Evolutionary conservation across 2,888 invertebrate species (phyloP).

Genomic region (Microplitis deprimator): DNA sequence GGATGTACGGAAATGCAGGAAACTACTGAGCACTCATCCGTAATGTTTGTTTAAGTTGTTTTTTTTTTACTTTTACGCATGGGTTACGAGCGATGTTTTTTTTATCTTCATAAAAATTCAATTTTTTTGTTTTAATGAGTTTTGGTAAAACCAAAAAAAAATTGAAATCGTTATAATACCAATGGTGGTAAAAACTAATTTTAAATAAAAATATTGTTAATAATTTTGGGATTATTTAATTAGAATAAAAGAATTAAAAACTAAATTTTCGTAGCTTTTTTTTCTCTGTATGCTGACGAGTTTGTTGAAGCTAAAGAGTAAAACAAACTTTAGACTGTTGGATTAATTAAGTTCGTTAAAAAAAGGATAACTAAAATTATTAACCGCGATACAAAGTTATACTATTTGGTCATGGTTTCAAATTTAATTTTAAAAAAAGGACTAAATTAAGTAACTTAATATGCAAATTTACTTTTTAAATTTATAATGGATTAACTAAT

Average conservation of each 20-base stretch:
- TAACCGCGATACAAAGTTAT: neutral
- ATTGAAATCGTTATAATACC: neutral
- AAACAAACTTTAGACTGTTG: neutral
- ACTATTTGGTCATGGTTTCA: neutral
- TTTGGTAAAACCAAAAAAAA: neutral
- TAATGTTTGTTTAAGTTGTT: neutral
- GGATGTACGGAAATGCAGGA: slow-evolving; percentile 12
- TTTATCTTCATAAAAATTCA: neutral
- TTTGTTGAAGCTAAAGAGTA: neutral
- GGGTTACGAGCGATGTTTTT: slow-evolving; percentile 12
- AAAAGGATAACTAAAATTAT: neutral
- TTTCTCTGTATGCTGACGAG: neutral
- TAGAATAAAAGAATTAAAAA: no score
- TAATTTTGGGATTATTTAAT: no score
- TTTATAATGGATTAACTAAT: neutral
- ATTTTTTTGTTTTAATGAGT: neutral
- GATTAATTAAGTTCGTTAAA: neutral
- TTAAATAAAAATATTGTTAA: neutral
- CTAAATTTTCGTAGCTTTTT: neutral
- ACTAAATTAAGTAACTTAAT: no score
- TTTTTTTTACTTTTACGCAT: slow-evolving; percentile 25
- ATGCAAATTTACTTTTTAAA: no score
- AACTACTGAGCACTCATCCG: slow-evolving; percentile 11
- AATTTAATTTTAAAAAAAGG: neutral
- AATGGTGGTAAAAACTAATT: neutral